Percentiles rank a stretch among this genome's conserved stretches.
These are phyloP conservation scores for Clarias laeviceps DNA, from an alignment of 2,797 vertebrate genomes.

Conservation along the genomic window DNA sequence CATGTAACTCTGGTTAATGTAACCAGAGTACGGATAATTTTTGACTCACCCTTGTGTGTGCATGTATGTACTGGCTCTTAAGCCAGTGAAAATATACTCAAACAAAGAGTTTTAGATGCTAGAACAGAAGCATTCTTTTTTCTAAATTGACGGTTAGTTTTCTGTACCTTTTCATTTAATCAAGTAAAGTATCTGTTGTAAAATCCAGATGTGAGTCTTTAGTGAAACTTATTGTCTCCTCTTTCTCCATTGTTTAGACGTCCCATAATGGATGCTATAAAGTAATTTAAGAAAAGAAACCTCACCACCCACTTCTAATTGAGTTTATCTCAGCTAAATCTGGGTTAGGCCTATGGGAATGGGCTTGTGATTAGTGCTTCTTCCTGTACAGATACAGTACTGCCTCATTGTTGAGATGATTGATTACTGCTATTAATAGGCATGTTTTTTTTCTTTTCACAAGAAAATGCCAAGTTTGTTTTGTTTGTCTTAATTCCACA, in stretches of 20 bases:
- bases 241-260: constrained; percentile 6
- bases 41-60: too few relatives aligned
- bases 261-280: constrained; percentile 16
- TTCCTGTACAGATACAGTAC: constrained; percentile 18
- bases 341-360: constrained; percentile 31
- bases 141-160: not conserved
- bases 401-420: constrained; percentile 39
- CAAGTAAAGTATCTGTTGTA: not conserved
- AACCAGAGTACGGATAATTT: too few relatives aligned
- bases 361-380: constrained; percentile 25
- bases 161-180: not conserved
- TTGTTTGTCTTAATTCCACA: not conserved
- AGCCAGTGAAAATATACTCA: not conserved
- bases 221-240: not conserved
- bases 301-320: constrained; percentile 14
- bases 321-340: constrained; percentile 43
- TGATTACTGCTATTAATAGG: constrained; percentile 42
- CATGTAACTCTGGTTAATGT: too few relatives aligned
- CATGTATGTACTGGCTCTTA: too few relatives aligned
- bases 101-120: not conserved
- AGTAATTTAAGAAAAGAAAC: not conserved
- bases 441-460: constrained; percentile 30
- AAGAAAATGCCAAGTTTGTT: constrained; percentile 8
- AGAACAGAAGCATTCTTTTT: not conserved
- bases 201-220: constrained; percentile 8